A percentile compares a stretch with the other conserved stretches of the same genome.
Evolutionary conservation across 2,888 invertebrate species (phyloP).

Genomic region (Polyploca ridens): DNA sequence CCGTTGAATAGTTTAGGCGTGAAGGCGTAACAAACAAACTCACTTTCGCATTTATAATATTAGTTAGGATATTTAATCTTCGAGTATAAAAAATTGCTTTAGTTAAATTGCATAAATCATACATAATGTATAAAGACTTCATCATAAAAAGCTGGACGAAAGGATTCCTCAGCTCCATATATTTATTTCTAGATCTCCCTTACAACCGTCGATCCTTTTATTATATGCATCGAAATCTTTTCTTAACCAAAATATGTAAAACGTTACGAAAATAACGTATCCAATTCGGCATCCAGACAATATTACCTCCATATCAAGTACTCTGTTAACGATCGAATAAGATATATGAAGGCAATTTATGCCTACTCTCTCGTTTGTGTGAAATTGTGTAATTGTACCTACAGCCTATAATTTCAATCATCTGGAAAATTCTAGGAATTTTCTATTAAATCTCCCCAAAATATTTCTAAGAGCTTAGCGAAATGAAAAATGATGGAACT

Average conservation of each 20-base stretch:
- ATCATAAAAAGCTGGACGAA: not conserved
- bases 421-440: not conserved
- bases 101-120: too few species aligned
- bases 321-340: constrained; percentile 30
- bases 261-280: not conserved
- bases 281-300: not conserved
- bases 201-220: not conserved
- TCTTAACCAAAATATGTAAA: not conserved
- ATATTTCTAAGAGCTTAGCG: not conserved
- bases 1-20: too few species aligned
- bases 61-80: too few species aligned
- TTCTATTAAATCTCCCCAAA: not conserved
- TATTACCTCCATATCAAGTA: not conserved
- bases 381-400: constrained; percentile 15
- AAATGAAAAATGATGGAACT: too few species aligned
- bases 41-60: too few species aligned
- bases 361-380: not conserved
- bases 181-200: not conserved
- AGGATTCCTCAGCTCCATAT: not conserved
- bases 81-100: too few species aligned
- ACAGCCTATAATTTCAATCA: not conserved
- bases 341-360: constrained; percentile 34
- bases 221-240: not conserved
- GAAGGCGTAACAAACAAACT: too few species aligned
- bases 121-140: not conserved